These are phyloP conservation scores for Sprattus sprattus DNA, from an alignment of 2,113 vertebrate species.

Conservation along the genomic window DNA sequence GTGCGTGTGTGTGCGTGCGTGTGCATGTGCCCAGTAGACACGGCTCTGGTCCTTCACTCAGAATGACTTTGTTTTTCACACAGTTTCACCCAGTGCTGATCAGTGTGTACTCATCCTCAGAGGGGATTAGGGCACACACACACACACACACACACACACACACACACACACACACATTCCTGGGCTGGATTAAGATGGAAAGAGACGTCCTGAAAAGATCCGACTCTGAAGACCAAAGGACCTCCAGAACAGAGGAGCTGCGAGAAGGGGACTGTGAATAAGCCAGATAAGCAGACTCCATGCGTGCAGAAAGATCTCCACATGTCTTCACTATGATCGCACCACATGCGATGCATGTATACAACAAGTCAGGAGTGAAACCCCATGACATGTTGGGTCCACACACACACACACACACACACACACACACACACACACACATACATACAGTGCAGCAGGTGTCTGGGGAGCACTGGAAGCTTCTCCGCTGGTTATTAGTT, in stretches of 20 bases:
- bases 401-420: too few species aligned
- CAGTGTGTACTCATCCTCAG: constrained; percentile 50
- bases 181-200: not conserved
- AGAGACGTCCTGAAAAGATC: not conserved
- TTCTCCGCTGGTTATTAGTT: not conserved
- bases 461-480: not conserved
- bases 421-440: too few species aligned
- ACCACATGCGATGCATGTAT: too few species aligned
- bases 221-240: not conserved
- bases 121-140: constrained; percentile 35
- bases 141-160: not conserved
- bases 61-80: constrained; percentile 54
- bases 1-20: too few species aligned
- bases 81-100: constrained; percentile 50
- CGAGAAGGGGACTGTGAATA: not conserved
- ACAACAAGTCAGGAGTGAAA: too few species aligned
- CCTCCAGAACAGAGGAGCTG: not conserved
- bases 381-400: too few species aligned
- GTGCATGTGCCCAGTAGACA: constrained; percentile 5
- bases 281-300: not conserved
- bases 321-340: too few species aligned
- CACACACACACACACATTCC: not conserved
- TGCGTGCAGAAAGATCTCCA: too few species aligned
- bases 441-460: too few species aligned
- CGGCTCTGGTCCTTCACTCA: constrained; percentile 20